Percentiles rank a stretch among this genome's conserved stretches.
phyloP scores from a whole-genome alignment of 2,888 invertebrate species.

The Empis livida region DNA sequence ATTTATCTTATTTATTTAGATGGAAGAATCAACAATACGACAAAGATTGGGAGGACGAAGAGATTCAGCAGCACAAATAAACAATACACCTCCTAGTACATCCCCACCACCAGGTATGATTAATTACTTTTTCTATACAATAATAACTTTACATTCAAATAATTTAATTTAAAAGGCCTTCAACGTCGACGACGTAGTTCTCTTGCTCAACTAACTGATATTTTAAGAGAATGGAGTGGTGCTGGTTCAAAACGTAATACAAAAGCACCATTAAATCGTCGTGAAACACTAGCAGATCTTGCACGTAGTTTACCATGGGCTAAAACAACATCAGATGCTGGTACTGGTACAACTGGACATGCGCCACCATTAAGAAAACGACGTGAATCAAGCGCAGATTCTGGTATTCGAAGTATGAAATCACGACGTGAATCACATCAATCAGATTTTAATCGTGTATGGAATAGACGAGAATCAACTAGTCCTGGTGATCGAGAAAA shows the following conservation, averaged over 20 bases:
- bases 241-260: slow-evolving; percentile 42
- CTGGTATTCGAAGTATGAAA: slow-evolving; percentile 64
- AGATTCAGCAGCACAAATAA: slow-evolving; percentile 85
- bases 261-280: slow-evolving; percentile 59
- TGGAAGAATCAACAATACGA: slow-evolving; percentile 71
- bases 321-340: slow-evolving; percentile 45
- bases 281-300: slow-evolving; percentile 78
- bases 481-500: slow-evolving; percentile 38
- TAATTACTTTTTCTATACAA: not conserved
- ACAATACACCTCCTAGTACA: slow-evolving; percentile 71
- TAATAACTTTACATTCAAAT: not conserved
- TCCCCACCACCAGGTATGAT: slow-evolving; percentile 37
- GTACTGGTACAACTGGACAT: slow-evolving; percentile 29
- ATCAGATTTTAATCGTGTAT: slow-evolving; percentile 57
- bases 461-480: slow-evolving; percentile 48
- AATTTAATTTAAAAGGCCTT: slow-evolving; percentile 33
- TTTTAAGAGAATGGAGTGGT: slow-evolving; percentile 75
- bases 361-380: slow-evolving; percentile 50
- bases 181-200: slow-evolving; percentile 70
- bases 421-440: slow-evolving; percentile 59
- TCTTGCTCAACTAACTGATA: slow-evolving; percentile 77
- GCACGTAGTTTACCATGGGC: slow-evolving; percentile 77
- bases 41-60: slow-evolving; percentile 74
- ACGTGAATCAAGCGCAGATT: slow-evolving; percentile 80
- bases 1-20: slow-evolving; percentile 12